A percentile compares a stretch with the other conserved stretches of the same genome.
These are phyloP conservation scores for Chrysolina americana DNA, from an alignment of 2,888 invertebrate genomes.

Conservation along the genomic window DNA sequence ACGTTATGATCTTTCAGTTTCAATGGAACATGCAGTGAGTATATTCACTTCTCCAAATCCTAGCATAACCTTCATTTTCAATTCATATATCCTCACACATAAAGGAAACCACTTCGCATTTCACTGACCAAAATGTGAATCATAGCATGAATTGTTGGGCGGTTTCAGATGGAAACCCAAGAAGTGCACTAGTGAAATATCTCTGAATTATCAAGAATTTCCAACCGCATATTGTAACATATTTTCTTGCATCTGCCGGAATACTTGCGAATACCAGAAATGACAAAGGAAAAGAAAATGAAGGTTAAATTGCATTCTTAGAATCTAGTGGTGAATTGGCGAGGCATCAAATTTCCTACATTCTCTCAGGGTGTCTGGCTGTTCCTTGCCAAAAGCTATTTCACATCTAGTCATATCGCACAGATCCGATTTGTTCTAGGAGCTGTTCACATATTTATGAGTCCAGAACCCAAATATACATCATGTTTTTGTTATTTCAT, in stretches of 20 bases:
- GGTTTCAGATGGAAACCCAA: background rate
- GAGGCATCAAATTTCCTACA: too few species aligned
- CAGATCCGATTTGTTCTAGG: too few species aligned
- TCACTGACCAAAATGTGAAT: background rate
- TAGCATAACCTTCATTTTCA: background rate
- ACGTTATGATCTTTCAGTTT: too few species aligned
- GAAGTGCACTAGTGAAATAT: background rate
- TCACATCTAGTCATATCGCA: too few species aligned
- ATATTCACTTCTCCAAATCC: background rate
- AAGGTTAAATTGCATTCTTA: background rate
- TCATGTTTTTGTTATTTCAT: too few species aligned
- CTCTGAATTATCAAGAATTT: slow-evolving; percentile 1
- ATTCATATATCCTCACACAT: background rate
- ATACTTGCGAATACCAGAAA: background rate
- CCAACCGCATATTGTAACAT: slow-evolving; percentile 6
- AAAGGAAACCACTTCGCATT: background rate
- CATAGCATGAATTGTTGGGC: background rate
- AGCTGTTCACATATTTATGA: too few species aligned
- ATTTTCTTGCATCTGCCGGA: slow-evolving; percentile 1
- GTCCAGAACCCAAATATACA: too few species aligned
- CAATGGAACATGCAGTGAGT: background rate
- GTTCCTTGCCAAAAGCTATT: too few species aligned
- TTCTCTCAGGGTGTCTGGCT: too few species aligned
- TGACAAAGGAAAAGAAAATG: slow-evolving; percentile 4
- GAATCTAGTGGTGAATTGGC: too few species aligned